Conservation (phyloP, 2,113 vertebrate genomes). For the Malurus alboscapulatus region DNA sequence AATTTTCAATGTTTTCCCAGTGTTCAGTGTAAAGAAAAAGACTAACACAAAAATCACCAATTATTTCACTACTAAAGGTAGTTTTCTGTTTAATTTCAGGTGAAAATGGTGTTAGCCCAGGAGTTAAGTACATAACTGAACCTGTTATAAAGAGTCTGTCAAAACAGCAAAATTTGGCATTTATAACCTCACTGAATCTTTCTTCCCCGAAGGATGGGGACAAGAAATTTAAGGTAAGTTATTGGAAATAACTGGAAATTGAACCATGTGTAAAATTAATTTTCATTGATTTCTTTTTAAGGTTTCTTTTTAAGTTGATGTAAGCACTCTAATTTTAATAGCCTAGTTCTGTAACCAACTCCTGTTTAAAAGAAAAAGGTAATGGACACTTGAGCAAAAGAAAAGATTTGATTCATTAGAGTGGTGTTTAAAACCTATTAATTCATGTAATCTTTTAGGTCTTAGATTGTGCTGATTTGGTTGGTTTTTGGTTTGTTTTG, state of each 20-base stretch:
- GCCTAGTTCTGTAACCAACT: background rate
- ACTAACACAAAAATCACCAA: background rate
- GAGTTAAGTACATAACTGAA: slow-evolving; percentile 83
- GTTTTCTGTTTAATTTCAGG: slow-evolving; percentile 69
- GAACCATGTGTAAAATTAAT: background rate
- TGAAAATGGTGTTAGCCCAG: slow-evolving; percentile 52
- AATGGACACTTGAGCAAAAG: background rate
- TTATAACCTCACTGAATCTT: slow-evolving; percentile 79
- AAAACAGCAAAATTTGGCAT: slow-evolving; percentile 78
- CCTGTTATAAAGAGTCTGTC: slow-evolving; percentile 74
- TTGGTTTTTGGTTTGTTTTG: background rate
- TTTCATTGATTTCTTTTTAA: background rate
- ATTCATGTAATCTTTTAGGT: background rate
- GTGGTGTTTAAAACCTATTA: background rate
- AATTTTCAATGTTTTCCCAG: background rate
- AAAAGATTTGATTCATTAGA: background rate
- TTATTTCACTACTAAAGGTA: background rate
- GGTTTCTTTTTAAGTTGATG: background rate
- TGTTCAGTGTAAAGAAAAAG: background rate
- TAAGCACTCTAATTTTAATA: background rate
- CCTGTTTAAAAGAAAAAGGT: background rate
- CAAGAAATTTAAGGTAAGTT: slow-evolving; percentile 83
- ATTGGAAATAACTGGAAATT: background rate
- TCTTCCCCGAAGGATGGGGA: slow-evolving; percentile 76
- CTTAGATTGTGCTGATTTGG: background rate